These are phyloP conservation scores for Brachionus calyciflorus DNA, from an alignment of 1,140 invertebrate species.

Conservation along the genomic window DNA sequence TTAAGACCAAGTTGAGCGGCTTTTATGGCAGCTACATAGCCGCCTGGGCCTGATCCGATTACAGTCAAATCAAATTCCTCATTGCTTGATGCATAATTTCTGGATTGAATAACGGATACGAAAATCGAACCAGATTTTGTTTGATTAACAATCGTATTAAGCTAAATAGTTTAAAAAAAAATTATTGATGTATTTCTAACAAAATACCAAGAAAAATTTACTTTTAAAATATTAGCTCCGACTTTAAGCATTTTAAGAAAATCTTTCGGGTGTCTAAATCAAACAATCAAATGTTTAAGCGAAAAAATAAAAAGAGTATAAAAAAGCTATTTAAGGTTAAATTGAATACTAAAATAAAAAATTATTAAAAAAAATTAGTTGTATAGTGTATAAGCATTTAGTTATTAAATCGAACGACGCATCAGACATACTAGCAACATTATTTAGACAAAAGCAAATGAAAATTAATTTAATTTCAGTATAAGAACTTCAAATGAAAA, in stretches of 20 bases:
- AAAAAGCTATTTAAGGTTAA: neutral
- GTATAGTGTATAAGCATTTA: slow-evolving; percentile 23
- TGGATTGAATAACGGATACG: slow-evolving; percentile 10
- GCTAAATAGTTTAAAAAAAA: neutral
- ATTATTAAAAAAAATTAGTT: too few relatives aligned
- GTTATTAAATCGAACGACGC: slow-evolving; percentile 2
- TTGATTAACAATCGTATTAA: slow-evolving; percentile 3
- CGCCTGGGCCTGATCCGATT: slow-evolving; percentile 95
- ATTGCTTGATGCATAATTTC: neutral
- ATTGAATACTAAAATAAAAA: too few relatives aligned
- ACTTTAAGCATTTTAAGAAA: slow-evolving; percentile 28
- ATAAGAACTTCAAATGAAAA: neutral
- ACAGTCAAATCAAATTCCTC: slow-evolving; percentile 79
- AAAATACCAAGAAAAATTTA: neutral
- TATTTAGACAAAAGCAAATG: neutral
- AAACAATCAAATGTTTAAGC: neutral
- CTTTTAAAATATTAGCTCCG: slow-evolving; percentile 29
- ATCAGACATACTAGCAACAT: neutral
- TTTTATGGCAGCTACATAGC: slow-evolving; percentile 98
- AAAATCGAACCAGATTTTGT: neutral
- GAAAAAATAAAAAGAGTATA: neutral
- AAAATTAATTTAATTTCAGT: neutral
- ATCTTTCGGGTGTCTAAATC: neutral
- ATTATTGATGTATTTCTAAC: neutral
- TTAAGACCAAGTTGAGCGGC: slow-evolving; percentile 96